Percentiles rank a stretch among this genome's conserved stretches.
These are phyloP conservation scores for Drosophila auraria DNA, from an alignment of 1,140 invertebrate genomes.

Conservation along the genomic window DNA sequence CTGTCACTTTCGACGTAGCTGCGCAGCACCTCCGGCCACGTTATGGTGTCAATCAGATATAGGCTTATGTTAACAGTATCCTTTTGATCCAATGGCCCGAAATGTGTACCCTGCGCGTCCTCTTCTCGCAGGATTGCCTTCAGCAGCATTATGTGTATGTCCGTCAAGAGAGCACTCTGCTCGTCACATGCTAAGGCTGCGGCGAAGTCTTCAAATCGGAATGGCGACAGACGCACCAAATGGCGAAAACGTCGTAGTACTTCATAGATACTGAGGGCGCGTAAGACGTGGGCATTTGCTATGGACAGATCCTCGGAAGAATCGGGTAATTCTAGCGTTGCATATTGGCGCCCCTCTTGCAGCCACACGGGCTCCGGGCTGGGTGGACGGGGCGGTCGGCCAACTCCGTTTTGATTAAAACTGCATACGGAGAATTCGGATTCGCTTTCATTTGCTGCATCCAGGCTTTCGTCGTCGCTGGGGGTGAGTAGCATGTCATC, in stretches of 20 bases:
- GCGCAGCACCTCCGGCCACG: conserved; percentile 96
- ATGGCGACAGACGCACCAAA: conserved; percentile 95
- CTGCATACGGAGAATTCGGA: conserved; percentile 94
- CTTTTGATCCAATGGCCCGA: conserved; percentile 97
- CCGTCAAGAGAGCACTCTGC: conserved; percentile 94
- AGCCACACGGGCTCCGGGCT: conserved; percentile 96
- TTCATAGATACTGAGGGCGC: conserved; percentile 95
- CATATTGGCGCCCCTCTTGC: conserved; percentile 90
- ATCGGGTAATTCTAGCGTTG: conserved; percentile 91
- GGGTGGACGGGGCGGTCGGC: conserved; percentile 87
- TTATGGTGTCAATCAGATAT: conserved; percentile 96
- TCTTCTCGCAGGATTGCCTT: conserved; percentile 97
- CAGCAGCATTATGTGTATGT: conserved; percentile 96
- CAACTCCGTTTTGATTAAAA: conserved; percentile 87
- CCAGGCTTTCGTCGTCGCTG: conserved; percentile 88
- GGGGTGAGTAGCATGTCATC: conserved; percentile 88
- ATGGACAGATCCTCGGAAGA: conserved; percentile 96
- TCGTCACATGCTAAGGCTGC: conserved; percentile 96
- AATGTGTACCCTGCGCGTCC: conserved; percentile 97
- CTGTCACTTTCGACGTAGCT: conserved; percentile 95
- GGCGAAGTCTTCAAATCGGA: conserved; percentile 98
- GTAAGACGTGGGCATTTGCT: conserved; percentile 91
- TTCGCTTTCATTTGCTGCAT: conserved; percentile 90
- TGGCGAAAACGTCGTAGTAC: conserved; percentile 96
- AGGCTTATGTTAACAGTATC: conserved; percentile 97